Conservation (phyloP, 1,140 invertebrate genomes). For the Pomacea maculata region DNA sequence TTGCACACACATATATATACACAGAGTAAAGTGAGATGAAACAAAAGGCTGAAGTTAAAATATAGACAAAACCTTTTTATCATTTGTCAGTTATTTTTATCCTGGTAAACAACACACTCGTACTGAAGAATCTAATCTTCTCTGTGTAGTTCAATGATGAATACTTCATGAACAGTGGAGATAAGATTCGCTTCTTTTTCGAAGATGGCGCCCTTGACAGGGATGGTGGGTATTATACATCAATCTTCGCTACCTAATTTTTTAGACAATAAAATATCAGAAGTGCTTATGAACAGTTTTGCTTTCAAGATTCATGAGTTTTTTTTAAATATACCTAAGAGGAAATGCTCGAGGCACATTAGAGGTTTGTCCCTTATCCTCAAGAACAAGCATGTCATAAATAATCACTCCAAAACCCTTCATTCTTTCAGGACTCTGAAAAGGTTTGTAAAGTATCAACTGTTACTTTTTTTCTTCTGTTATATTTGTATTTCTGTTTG, state of each 20-base stretch:
- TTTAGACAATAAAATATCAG: too few relatives aligned
- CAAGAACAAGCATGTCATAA: too few relatives aligned
- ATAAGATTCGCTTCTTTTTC: conserved; percentile 93
- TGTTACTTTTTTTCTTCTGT: too few relatives aligned
- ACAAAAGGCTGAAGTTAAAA: not conserved
- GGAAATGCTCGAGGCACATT: too few relatives aligned
- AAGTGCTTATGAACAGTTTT: too few relatives aligned
- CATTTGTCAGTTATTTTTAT: not conserved
- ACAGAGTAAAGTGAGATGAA: not conserved
- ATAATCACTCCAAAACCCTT: too few relatives aligned
- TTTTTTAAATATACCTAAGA: too few relatives aligned
- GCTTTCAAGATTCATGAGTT: too few relatives aligned
- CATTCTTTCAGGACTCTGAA: too few relatives aligned
- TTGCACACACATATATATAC: not conserved
- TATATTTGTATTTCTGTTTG: too few relatives aligned
- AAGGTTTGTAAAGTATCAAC: too few relatives aligned
- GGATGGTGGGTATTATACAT: conserved; percentile 68
- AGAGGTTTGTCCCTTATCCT: too few relatives aligned
- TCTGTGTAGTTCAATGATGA: conserved; percentile 58
- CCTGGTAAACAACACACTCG: not conserved
- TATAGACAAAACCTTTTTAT: not conserved
- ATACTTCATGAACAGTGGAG: conserved; percentile 91
- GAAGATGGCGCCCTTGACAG: conserved; percentile 83
- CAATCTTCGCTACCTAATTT: not conserved
- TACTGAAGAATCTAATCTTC: not conserved